Evolutionary conservation across 2,797 vertebrate genomes (phyloP).

Genomic region (Falco novaeseelandiae): DNA sequence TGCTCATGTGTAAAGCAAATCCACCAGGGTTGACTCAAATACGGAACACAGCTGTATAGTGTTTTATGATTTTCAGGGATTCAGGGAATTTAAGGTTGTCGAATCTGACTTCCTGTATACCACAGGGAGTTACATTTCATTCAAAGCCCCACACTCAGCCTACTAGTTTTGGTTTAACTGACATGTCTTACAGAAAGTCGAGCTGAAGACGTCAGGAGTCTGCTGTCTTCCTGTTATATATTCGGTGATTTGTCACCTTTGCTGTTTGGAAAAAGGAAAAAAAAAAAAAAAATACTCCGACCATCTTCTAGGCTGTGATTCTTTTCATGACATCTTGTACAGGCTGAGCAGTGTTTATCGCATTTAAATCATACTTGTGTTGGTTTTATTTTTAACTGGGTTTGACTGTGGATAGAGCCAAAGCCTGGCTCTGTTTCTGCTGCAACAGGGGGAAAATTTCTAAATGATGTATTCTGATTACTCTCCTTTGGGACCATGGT

Average conservation of each 20-base stretch:
- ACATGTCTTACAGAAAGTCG: neutral
- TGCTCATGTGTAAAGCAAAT: neutral
- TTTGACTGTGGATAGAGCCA: conserved; percentile 64
- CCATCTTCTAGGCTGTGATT: conserved; percentile 15
- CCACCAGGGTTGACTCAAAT: neutral
- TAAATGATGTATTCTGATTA: conserved; percentile 53
- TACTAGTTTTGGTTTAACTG: neutral
- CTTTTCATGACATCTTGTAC: neutral
- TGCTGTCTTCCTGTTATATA: neutral
- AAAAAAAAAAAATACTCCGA: rapidly evolving
- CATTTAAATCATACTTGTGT: neutral
- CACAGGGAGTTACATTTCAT: conserved; percentile 42
- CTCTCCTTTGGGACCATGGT: conserved; percentile 68
- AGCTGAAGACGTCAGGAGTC: neutral
- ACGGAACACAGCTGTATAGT: neutral
- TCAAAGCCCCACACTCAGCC: conserved; percentile 24
- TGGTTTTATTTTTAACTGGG: conserved; percentile 9
- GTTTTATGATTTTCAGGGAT: conserved; percentile 48
- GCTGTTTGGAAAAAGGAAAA: neutral
- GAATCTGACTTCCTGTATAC: conserved; percentile 6
- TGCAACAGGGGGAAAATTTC: conserved; percentile 40
- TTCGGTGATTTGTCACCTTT: neutral
- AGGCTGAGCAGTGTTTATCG: conserved; percentile 35
- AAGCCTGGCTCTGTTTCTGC: conserved; percentile 61
- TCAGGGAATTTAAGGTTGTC: conserved; percentile 52